Conservation (phyloP, 2,113 vertebrate genomes). For the Protobothrops mucrosquamatus region DNA sequence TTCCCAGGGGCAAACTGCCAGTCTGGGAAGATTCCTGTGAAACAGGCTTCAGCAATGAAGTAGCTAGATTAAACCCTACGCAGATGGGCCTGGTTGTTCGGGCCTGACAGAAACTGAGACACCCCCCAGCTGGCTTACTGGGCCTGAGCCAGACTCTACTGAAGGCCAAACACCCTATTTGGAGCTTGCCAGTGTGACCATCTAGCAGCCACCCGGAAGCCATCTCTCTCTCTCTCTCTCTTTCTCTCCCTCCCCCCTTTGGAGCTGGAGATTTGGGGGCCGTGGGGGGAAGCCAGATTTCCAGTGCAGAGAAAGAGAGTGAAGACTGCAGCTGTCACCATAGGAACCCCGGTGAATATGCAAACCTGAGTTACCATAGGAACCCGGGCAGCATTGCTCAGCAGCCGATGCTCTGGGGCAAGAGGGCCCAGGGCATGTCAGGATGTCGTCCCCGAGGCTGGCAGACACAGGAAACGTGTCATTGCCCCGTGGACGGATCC, state of each 20-base stretch:
- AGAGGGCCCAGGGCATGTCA: rapidly evolving
- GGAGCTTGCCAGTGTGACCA: not conserved
- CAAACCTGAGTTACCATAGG: conserved; percentile 49
- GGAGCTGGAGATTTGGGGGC: not conserved
- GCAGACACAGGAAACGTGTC: not conserved
- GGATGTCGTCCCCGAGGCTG: not conserved
- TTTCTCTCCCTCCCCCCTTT: not conserved
- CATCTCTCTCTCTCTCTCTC: not conserved
- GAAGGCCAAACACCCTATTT: not conserved
- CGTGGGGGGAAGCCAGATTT: not conserved
- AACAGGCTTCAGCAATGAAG: too few relatives aligned
- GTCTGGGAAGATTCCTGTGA: too few relatives aligned
- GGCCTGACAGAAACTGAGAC: too few relatives aligned
- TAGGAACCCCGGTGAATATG: conserved; percentile 46
- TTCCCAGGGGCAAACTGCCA: too few relatives aligned
- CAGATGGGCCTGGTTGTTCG: too few relatives aligned
- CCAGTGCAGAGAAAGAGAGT: not conserved
- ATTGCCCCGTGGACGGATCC: not conserved
- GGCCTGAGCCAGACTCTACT: not conserved
- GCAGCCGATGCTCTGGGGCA: not conserved
- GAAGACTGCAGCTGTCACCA: conserved; percentile 29
- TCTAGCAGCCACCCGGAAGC: too few relatives aligned
- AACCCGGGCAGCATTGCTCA: not conserved
- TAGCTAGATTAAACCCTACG: too few relatives aligned
- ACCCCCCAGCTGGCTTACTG: rapidly evolving